These are phyloP conservation scores for Pyralis farinalis DNA, from an alignment of 2,888 invertebrate genomes.

Conservation along the genomic window DNA sequence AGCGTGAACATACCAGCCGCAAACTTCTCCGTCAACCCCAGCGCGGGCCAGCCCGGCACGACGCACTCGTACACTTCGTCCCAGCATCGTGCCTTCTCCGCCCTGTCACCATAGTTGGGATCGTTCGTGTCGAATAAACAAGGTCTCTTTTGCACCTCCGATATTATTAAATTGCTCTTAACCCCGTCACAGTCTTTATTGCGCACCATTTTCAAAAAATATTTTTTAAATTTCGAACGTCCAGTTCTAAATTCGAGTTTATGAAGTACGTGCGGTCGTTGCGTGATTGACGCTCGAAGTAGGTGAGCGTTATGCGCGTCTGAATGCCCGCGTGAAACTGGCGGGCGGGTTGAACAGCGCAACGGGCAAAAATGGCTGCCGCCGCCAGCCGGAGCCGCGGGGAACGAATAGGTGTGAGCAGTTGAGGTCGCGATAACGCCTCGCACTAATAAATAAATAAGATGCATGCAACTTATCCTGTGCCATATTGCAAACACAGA, in stretches of 20 bases:
- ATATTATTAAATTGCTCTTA: conserved; percentile 60
- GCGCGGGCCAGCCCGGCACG: conserved; percentile 64
- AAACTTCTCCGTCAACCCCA: conserved; percentile 60
- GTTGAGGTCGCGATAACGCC: conserved; percentile 48
- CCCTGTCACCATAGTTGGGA: conserved; percentile 62
- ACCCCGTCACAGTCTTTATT: conserved; percentile 65
- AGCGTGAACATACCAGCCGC: conserved; percentile 62
- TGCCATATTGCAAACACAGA: background rate
- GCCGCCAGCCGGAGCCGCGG: conserved; percentile 29
- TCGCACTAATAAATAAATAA: conserved; percentile 64
- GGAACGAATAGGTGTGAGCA: conserved; percentile 60
- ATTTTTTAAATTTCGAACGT: background rate
- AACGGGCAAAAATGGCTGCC: conserved; percentile 61
- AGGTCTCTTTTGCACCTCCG: conserved; percentile 65
- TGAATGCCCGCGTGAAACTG: conserved; percentile 71
- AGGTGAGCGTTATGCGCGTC: conserved; percentile 45
- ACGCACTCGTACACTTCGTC: conserved; percentile 70
- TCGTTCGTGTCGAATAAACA: conserved; percentile 69
- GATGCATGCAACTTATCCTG: conserved; percentile 35
- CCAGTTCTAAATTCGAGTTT: conserved; percentile 1
- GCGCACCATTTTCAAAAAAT: conserved; percentile 49
- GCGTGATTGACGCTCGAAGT: conserved; percentile 30
- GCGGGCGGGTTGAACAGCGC: conserved; percentile 52
- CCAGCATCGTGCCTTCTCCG: conserved; percentile 70
- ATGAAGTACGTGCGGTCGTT: conserved; percentile 33